A percentile compares a stretch with the other conserved stretches of the same genome.
These are phyloP conservation scores for Eilema caniola DNA, from an alignment of 2,888 invertebrate genomes.

Conservation along the genomic window DNA sequence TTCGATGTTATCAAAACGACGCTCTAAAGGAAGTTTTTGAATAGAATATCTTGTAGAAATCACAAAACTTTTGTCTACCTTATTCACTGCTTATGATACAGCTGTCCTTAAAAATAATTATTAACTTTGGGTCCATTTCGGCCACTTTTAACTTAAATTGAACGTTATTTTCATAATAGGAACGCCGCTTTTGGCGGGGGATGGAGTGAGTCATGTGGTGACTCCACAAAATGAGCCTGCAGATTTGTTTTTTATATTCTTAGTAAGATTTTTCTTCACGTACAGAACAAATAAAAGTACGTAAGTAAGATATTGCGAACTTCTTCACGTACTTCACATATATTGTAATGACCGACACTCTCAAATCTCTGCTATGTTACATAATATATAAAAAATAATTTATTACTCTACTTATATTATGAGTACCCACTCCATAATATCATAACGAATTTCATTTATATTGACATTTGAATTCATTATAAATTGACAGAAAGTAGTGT, in stretches of 20 bases:
- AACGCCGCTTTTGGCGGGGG: background rate
- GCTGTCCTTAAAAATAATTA: background rate
- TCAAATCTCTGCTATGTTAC: too few relatives aligned
- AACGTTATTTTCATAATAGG: background rate
- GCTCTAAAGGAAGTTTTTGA: slow-evolving; percentile 12
- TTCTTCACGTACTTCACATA: too few relatives aligned
- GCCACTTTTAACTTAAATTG: background rate
- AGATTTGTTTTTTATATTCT: too few relatives aligned
- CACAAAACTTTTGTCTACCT: background rate
- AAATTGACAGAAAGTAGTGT: background rate
- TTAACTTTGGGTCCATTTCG: background rate
- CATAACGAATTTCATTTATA: background rate
- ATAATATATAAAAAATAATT: too few relatives aligned
- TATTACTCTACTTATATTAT: too few relatives aligned
- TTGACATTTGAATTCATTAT: background rate
- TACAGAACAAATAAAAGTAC: too few relatives aligned
- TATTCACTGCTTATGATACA: background rate
- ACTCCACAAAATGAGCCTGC: background rate
- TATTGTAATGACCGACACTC: too few relatives aligned
- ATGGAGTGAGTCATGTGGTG: background rate
- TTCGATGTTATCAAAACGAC: slow-evolving; percentile 16
- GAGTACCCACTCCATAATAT: too few relatives aligned
- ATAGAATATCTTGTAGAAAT: slow-evolving; percentile 9
- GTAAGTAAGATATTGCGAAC: too few relatives aligned
- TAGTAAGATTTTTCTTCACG: too few relatives aligned